phyloP scores from a whole-genome alignment of 1,140 invertebrate genomes.

The Drosophila kepulauana region DNA sequence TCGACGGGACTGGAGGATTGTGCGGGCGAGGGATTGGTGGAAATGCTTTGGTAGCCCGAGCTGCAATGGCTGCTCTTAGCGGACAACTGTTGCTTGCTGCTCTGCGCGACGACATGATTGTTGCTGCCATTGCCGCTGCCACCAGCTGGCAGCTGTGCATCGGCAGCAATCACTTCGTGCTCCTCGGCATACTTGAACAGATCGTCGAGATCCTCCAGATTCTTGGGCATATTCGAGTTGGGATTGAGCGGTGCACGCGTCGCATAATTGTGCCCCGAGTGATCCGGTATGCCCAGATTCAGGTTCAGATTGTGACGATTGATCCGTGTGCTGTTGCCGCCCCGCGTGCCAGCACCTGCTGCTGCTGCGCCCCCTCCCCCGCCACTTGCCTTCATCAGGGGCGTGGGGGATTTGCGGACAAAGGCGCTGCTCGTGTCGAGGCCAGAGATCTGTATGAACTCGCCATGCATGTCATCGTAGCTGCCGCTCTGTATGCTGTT shows the following conservation, averaged over 20 bases:
- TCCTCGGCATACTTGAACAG: slow-evolving; percentile 89
- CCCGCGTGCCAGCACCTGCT: slow-evolving; percentile 6
- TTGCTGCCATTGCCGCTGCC: slow-evolving; percentile 63
- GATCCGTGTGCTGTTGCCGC: slow-evolving; percentile 5
- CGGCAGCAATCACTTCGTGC: slow-evolving; percentile 86
- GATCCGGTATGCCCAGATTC: slow-evolving; percentile 82
- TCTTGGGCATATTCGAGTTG: slow-evolving; percentile 86
- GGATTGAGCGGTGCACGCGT: slow-evolving; percentile 73
- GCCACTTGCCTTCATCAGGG: slow-evolving; percentile 78
- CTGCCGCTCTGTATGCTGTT: slow-evolving; percentile 80
- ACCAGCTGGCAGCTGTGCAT: slow-evolving; percentile 28
- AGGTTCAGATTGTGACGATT: slow-evolving; percentile 75
- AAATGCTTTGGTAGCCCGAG: slow-evolving; percentile 96
- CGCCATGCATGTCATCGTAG: slow-evolving; percentile 74
- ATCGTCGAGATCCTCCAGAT: slow-evolving; percentile 91
- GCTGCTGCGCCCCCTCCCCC: not conserved
- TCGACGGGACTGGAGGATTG: slow-evolving; percentile 96
- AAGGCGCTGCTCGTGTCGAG: slow-evolving; percentile 87
- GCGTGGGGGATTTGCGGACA: slow-evolving; percentile 87
- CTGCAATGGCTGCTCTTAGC: slow-evolving; percentile 91
- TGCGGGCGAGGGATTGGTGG: slow-evolving; percentile 90
- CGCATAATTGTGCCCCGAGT: slow-evolving; percentile 83
- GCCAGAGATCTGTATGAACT: slow-evolving; percentile 85
- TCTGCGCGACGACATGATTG: slow-evolving; percentile 80
- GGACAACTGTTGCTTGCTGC: slow-evolving; percentile 85